phyloP scores from a whole-genome alignment of 2,113 vertebrate species.

The Phrynocephalus versicolor region DNA sequence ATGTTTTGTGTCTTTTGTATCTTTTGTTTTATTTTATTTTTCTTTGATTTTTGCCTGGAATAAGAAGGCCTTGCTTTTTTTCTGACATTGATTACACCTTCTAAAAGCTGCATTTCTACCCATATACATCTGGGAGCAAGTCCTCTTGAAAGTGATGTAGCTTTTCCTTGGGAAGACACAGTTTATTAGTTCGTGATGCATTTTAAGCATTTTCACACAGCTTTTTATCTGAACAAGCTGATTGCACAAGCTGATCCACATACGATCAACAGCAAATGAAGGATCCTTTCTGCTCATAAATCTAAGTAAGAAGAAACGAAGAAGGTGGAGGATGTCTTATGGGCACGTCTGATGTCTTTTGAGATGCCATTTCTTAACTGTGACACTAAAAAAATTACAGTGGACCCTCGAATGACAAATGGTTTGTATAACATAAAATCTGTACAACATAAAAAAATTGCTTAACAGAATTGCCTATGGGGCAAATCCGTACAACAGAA shows the following conservation, averaged over 20 bases:
- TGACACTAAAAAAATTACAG: background rate
- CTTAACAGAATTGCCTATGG: too few species aligned
- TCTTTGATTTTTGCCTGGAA: too few species aligned
- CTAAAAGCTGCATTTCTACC: too few species aligned
- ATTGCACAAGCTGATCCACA: background rate
- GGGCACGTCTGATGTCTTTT: background rate
- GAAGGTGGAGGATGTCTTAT: background rate
- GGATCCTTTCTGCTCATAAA: background rate
- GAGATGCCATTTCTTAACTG: background rate
- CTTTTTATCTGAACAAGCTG: background rate
- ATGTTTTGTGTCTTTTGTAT: too few species aligned
- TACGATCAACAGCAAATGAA: background rate
- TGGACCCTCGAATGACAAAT: too few species aligned
- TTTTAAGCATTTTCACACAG: background rate
- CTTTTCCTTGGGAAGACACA: too few species aligned
- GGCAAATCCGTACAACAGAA: too few species aligned
- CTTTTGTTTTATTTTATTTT: too few species aligned
- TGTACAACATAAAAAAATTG: too few species aligned
- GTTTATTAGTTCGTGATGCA: background rate
- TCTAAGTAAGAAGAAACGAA: background rate
- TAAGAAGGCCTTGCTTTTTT: background rate
- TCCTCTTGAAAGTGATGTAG: too few species aligned
- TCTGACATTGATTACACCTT: background rate
- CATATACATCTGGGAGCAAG: too few species aligned
- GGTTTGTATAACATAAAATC: too few species aligned